Evolutionary conservation across 2,797 vertebrate species (phyloP), one percentile per base, ranked within the genome.

Genomic region (Anguilla obscura): DNA sequence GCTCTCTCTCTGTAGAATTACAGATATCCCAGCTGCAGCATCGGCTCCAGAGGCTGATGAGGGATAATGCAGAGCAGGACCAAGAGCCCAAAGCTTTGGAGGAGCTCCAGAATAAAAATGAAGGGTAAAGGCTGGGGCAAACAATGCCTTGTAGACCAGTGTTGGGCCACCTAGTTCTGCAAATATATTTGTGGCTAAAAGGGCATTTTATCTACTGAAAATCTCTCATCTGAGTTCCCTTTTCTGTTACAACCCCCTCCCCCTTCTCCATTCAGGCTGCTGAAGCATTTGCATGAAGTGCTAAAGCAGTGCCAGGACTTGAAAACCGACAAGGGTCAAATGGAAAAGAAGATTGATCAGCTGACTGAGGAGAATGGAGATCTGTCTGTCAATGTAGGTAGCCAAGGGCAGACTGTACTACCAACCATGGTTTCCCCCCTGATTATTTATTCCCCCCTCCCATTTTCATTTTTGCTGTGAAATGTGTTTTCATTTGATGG

Each of bases 291-390:
- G 76, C 95, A 96, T 0, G 97, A 99, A 87, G 93, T 97, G 0
- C 89, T 98, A 12, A 97, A 95, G 90, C 94, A 98, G 89, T 98
- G 97, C 88, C 98, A 98, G 91, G 97, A 99, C 85, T 92, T 98
- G 63, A 98, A 96, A 92, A 96, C 94, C 0, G 96, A 96, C 86
- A 96, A 97, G 30, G 92, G 92, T 33, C 96, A 98, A 86, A 97
- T 97, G 96, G 98, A 99, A 86, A 95, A 95, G 48, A 98, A 97
- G 89, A 96, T 98, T 66, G 97, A 93, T 88, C 95, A 98, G 79
- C 95, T 99, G 18, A 93, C 96, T 0, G 98, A 98, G 21, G 98
- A 99, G 92, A 99, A 98, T 0, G 97, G 98, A 0, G 94, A 95
- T 0, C 97, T 99, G 0, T 96, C 97, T 1, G 98, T 95, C 89